Conservation (phyloP, 2,797 vertebrate genomes). For the Rhinella marina region DNA sequence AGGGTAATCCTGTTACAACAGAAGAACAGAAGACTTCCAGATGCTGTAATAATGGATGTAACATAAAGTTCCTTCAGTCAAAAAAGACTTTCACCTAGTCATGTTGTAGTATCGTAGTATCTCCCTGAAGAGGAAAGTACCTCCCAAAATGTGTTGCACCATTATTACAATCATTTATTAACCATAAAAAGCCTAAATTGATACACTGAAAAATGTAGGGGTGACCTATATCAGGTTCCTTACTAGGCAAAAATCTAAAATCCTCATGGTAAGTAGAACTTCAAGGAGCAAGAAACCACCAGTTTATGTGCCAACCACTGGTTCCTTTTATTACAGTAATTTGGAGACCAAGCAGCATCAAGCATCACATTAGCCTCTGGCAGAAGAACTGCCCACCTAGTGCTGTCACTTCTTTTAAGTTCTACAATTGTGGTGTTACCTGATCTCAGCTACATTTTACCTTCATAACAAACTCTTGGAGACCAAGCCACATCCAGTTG, state of each 20-base stretch:
- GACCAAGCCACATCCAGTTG: neutral
- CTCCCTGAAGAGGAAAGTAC: neutral
- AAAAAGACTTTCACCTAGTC: neutral
- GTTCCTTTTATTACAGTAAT: neutral
- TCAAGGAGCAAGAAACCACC: too few species aligned
- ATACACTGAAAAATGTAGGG: too few species aligned
- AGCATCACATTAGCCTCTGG: too few species aligned
- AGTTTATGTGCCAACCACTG: too few species aligned
- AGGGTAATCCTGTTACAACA: neutral
- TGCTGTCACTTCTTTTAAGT: too few species aligned
- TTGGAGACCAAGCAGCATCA: neutral
- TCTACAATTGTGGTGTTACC: too few species aligned
- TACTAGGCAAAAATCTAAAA: too few species aligned
- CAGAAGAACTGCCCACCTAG: too few species aligned
- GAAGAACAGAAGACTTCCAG: neutral
- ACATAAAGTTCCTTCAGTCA: neutral
- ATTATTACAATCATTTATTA: neutral
- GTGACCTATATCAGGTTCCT: too few species aligned
- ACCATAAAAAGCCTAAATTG: neutral
- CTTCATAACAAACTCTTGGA: neutral
- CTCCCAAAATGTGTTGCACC: neutral
- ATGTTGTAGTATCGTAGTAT: neutral
- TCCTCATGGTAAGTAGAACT: too few species aligned
- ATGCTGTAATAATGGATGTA: neutral
- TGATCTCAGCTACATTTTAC: too few species aligned